phyloP scores from a whole-genome alignment of 2,797 vertebrate genomes.

The Rhinogobio ventralis region DNA sequence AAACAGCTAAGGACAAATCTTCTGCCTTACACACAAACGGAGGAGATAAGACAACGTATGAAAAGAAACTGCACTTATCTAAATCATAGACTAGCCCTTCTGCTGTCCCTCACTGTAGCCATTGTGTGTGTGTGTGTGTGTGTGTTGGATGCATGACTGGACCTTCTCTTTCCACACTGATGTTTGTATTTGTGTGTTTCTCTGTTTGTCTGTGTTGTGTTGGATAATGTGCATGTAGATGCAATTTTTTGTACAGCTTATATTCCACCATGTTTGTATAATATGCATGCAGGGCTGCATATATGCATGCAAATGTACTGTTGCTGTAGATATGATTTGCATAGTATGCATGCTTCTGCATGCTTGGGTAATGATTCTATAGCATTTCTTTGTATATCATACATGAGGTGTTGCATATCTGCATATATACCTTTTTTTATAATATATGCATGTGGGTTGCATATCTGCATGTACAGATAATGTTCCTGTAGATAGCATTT shows the following conservation, averaged over 20 bases:
- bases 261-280: no score
- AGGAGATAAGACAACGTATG: slow-evolving; percentile 90
- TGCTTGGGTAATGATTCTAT: neutral
- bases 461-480: slow-evolving; percentile 15
- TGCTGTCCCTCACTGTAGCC: slow-evolving; percentile 72
- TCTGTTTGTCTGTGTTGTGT: slow-evolving; percentile 39
- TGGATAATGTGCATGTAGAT: neutral
- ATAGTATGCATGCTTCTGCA: neutral
- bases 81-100: slow-evolving; percentile 85
- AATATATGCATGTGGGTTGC: no score
- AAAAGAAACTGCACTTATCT: slow-evolving; percentile 94
- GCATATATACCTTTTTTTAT: neutral
- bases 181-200: slow-evolving; percentile 28
- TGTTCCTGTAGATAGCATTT: neutral
- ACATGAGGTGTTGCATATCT: slow-evolving; percentile 10
- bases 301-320: slow-evolving; percentile 6
- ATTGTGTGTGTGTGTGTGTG: neutral
- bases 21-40: slow-evolving; percentile 84
- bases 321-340: slow-evolving; percentile 1
- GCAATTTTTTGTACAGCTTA: neutral
- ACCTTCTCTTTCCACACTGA: neutral
- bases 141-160: neutral
- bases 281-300: neutral
- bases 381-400: neutral
- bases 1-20: slow-evolving; percentile 89